Conservation (phyloP, 2,888 invertebrate genomes). For the Choreutis nemorana region DNA sequence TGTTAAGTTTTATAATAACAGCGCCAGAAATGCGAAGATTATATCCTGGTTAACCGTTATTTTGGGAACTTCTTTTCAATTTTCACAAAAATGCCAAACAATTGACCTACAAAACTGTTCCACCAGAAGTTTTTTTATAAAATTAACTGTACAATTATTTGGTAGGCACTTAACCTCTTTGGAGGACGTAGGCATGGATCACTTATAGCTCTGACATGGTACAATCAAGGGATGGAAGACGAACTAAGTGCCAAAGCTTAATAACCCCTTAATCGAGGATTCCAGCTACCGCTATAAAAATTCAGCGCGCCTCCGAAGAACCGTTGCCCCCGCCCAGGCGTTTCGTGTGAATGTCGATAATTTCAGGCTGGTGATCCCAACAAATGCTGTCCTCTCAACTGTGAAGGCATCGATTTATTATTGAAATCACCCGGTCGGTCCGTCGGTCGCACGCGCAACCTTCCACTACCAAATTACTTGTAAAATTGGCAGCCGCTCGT, state of each 20-base stretch:
- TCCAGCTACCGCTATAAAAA: conserved; percentile 47
- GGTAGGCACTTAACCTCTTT: conserved; percentile 7
- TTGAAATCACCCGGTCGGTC: conserved; percentile 56
- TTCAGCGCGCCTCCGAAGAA: conserved; percentile 30
- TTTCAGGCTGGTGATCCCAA: conserved; percentile 38
- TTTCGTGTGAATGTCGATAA: conserved; percentile 52
- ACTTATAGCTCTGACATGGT: conserved; percentile 7
- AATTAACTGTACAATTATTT: conserved; percentile 8
- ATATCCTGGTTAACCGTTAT: no score
- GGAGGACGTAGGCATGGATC: conserved; percentile 5
- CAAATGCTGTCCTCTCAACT: conserved; percentile 43
- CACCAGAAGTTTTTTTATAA: no score
- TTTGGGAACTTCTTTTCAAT: no score
- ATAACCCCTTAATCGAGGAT: conserved; percentile 39
- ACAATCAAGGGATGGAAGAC: conserved; percentile 19
- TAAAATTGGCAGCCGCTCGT: conserved; percentile 58
- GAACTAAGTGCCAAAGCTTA: conserved; percentile 29
- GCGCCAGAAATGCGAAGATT: no score
- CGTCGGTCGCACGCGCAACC: conserved; percentile 43
- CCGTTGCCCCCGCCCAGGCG: conserved; percentile 49
- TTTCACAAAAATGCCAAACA: no score
- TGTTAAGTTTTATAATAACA: no score
- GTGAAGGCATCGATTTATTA: conserved; percentile 57
- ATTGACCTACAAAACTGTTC: no score
- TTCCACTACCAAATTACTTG: conserved; percentile 56